phyloP scores from a whole-genome alignment of 2,888 invertebrate species.

The Phortica okadai region DNA sequence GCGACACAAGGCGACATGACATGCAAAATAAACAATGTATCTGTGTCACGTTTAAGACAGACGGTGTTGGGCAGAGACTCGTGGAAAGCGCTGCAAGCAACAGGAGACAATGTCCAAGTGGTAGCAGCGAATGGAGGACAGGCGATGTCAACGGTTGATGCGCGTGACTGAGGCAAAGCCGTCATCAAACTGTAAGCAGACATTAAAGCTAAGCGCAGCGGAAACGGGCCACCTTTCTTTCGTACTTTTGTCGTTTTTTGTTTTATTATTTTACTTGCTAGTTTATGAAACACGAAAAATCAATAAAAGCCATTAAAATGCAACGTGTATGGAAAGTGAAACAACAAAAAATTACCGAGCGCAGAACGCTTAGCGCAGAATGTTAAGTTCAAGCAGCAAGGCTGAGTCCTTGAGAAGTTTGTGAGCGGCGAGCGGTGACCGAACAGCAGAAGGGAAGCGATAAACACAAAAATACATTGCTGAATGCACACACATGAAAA shows the following conservation, averaged over 20 bases:
- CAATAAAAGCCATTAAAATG: constrained; percentile 68
- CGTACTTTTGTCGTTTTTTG: no score
- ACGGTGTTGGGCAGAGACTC: no score
- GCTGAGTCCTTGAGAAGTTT: constrained; percentile 40
- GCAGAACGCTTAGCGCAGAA: constrained; percentile 39
- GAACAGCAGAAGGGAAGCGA: neutral
- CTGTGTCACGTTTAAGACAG: constrained; percentile 56
- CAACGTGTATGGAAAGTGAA: constrained; percentile 40
- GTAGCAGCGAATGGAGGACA: neutral
- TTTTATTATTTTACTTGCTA: neutral
- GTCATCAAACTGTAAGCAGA: neutral
- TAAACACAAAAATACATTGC: constrained; percentile 7
- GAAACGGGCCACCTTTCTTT: no score
- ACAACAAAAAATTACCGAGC: constrained; percentile 6
- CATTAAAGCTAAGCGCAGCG: no score
- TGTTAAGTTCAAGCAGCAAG: constrained; percentile 69
- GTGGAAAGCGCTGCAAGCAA: neutral
- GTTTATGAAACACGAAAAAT: constrained; percentile 49
- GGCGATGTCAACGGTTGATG: constrained; percentile 2
- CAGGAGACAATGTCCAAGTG: constrained; percentile 29
- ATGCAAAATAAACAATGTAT: constrained; percentile 62
- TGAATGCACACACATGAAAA: neutral
- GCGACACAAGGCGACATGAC: constrained; percentile 60
- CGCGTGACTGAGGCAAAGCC: constrained; percentile 8
- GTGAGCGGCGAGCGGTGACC: neutral